Conservation (phyloP, 2,113 vertebrate species). For the Euleptes europaea region DNA sequence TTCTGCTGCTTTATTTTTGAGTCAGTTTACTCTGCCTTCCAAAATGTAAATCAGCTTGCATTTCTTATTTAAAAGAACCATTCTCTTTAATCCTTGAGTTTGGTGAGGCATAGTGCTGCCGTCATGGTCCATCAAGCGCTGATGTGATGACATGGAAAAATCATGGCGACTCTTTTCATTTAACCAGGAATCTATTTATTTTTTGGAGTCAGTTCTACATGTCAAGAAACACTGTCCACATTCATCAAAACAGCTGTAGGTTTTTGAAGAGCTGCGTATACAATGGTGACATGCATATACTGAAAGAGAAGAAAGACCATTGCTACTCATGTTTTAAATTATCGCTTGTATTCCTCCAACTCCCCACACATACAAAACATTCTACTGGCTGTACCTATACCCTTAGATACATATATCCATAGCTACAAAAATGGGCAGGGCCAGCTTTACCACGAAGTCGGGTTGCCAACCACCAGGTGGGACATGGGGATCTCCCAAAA, state of each 20-base stretch:
- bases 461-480: no score
- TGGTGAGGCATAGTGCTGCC: constrained; percentile 60
- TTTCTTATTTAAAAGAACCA: constrained; percentile 59
- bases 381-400: background rate
- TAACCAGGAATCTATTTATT: constrained; percentile 47
- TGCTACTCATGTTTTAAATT: background rate
- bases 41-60: constrained; percentile 48
- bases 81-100: constrained; percentile 58
- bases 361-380: background rate
- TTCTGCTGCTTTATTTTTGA: constrained; percentile 13
- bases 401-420: background rate
- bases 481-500: no score
- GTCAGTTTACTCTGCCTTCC: constrained; percentile 36
- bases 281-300: background rate
- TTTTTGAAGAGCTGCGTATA: constrained; percentile 39
- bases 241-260: constrained; percentile 34
- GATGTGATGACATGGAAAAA: constrained; percentile 47
- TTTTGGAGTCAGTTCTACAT: constrained; percentile 39
- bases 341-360: background rate
- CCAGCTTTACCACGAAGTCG: background rate
- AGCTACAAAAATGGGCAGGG: background rate
- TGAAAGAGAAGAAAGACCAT: constrained; percentile 14
- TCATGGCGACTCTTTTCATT: constrained; percentile 48
- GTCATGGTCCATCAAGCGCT: constrained; percentile 63
- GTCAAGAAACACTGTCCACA: constrained; percentile 35